Base-by-base conservation (phyloP, 2,113 vertebrate genomes). In the Synchiropus splendidus region DNA sequence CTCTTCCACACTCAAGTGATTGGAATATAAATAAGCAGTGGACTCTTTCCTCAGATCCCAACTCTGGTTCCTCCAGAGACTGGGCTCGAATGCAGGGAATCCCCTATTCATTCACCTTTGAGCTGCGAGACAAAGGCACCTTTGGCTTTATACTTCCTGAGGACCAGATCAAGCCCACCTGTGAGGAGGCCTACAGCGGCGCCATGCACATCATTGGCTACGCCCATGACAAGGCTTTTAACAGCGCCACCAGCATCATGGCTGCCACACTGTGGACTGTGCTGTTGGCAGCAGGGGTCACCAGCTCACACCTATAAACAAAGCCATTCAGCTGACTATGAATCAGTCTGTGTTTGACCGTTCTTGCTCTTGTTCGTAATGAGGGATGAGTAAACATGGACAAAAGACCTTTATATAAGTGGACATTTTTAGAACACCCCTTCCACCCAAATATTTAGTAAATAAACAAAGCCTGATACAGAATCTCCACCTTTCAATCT, bases 1-100 rank as follows among this genome's bases (percentile, higher is more conserved):
- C 21, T 27, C 21, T 27, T n/a, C n/a, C n/a, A n/a, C n/a, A n/a
- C n/a, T n/a, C n/a, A n/a, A n/a, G n/a, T 10, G 1, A 6, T 31
- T 43, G 35, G 13, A n/a, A 2, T 9, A 16, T 8, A 27, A 27
- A 8, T 4, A 27, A 27, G 21, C 8, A 5, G 4, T 5, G 8
- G 8, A 5, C 21, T 27, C 21, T 27, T 27, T 49, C 43, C 39
- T 13, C 41, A 92, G 89, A 92, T 45, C 5, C 10, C 9, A 82
- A 83, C 31, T 93, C 90, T 1, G 89, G 89, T 2, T 89, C 87
- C 2, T 93, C 89, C 5, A 74, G 79, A 57, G 90, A 93, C 76
- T 94, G 88, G 86, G 83, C 86, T 9, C 67, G 59, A 9, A 49
- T 64, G 6, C 85, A 81, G 9, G 85, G 83, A 15, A 90, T 95